Percentiles rank a stretch among this genome's conserved stretches.
These are phyloP conservation scores for Callocephalon fimbriatum DNA, from an alignment of 2,113 vertebrate species.

Conservation along the genomic window DNA sequence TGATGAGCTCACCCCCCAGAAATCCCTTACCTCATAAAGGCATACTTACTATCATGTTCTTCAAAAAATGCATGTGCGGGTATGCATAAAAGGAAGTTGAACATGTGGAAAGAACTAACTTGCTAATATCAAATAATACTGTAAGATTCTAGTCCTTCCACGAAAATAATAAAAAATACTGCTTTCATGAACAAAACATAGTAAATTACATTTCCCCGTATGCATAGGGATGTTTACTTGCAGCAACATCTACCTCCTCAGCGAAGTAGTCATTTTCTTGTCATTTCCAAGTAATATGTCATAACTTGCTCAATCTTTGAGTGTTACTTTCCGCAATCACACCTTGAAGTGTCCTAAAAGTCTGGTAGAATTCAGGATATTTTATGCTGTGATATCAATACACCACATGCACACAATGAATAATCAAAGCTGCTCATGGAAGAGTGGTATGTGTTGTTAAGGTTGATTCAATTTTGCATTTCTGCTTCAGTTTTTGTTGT, in stretches of 20 bases:
- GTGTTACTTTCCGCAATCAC: constrained; percentile 19
- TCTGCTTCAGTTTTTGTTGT: neutral
- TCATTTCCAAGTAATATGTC: constrained; percentile 4
- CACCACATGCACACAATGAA: neutral
- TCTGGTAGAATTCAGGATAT: neutral
- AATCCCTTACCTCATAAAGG: neutral
- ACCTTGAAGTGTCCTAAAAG: constrained; percentile 35
- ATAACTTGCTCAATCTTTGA: constrained; percentile 5
- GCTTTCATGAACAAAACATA: neutral
- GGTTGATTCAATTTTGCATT: neutral
- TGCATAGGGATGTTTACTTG: neutral
- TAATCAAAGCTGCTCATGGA: neutral
- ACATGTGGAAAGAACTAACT: neutral
- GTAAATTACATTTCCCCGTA: neutral
- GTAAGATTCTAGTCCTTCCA: neutral
- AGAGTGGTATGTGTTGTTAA: neutral
- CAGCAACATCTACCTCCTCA: neutral
- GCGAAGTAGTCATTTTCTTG: constrained; percentile 15
- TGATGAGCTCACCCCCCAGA: neutral
- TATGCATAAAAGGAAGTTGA: neutral
- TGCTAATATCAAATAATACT: neutral
- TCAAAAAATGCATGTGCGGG: neutral
- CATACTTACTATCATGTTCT: neutral
- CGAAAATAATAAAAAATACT: neutral
- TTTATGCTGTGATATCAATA: neutral